Conservation (phyloP, 2,113 vertebrate species). For the Paratilapia polleni region DNA sequence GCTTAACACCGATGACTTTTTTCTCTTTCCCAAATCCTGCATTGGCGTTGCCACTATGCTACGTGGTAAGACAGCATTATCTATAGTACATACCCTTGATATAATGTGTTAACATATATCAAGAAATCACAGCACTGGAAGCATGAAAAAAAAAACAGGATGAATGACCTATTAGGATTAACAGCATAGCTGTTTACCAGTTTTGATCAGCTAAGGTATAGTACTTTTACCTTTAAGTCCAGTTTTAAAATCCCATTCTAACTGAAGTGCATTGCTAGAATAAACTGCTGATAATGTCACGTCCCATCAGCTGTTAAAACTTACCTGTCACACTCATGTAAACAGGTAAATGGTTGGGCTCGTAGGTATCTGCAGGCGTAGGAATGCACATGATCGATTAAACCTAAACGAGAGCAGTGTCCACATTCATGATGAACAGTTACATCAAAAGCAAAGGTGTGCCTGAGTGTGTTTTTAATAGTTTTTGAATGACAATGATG, state of each 20-base stretch:
- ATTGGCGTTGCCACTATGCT: background rate
- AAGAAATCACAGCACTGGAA: background rate
- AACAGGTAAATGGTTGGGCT: background rate
- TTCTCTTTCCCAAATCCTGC: background rate
- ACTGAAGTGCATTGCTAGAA: background rate
- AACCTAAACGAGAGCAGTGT: background rate
- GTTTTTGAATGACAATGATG: background rate
- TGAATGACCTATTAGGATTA: background rate
- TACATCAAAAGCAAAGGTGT: no score
- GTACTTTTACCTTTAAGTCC: background rate
- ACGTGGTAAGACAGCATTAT: background rate
- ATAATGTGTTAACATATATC: background rate
- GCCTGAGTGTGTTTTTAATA: background rate
- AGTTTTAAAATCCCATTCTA: background rate
- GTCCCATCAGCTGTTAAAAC: background rate
- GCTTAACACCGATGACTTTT: background rate
- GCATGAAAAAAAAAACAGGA: background rate
- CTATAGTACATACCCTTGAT: rapidly evolving
- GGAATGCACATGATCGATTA: background rate
- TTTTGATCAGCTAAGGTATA: background rate
- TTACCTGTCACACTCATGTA: background rate
- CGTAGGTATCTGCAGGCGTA: background rate
- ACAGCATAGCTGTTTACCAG: background rate
- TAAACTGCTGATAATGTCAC: background rate
- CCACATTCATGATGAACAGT: rapidly evolving